Evolutionary conservation across 2,113 vertebrate species (phyloP).

Genomic region (Crotalus helleri): DNA sequence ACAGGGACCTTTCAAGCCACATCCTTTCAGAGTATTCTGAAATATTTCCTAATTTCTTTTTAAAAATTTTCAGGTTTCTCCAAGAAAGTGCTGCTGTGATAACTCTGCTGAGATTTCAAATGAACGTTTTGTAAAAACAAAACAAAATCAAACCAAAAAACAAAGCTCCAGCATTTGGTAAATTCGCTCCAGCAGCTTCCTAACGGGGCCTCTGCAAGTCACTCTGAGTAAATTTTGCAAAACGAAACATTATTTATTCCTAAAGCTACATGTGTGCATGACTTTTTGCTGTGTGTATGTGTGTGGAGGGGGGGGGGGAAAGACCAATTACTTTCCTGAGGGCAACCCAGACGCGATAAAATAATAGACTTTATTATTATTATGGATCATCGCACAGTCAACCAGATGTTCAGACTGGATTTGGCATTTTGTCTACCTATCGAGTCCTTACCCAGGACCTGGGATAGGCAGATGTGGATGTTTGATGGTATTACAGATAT

Average conservation of each 20-base stretch:
- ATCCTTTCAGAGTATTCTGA: not conserved
- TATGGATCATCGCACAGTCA: no score
- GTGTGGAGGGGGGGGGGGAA: no score
- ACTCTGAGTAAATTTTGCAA: not conserved
- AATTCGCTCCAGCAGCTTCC: not conserved
- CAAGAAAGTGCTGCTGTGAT: not conserved
- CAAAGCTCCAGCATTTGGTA: not conserved
- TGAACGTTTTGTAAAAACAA: not conserved
- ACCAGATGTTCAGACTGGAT: no score
- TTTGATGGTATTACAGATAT: no score
- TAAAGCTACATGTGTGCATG: not conserved
- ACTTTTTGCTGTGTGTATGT: not conserved
- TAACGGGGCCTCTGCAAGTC: not conserved
- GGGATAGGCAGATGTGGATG: no score
- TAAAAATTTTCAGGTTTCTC: not conserved
- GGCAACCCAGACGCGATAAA: slow-evolving; percentile 25
- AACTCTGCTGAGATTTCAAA: not conserved
- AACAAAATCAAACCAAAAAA: no score
- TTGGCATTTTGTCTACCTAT: no score
- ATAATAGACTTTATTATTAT: not conserved
- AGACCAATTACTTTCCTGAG: not conserved
- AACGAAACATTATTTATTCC: not conserved
- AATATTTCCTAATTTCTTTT: not conserved
- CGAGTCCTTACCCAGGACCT: no score
- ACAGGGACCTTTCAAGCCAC: not conserved